Conservation (phyloP, 2,888 invertebrate genomes). For the Siphlonurus alternatus region DNA sequence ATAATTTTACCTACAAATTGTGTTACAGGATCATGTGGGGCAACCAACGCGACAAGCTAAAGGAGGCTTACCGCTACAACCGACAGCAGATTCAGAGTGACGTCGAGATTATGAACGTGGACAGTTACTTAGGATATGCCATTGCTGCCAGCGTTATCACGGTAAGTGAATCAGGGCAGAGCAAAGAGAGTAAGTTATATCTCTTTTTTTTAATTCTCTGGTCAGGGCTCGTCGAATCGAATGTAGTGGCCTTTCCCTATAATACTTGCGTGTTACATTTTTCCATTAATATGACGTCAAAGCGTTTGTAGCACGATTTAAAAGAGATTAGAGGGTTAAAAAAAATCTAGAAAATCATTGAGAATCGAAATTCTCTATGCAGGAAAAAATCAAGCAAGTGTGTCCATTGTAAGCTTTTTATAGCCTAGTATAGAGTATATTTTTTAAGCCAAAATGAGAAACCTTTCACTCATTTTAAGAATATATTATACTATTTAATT, state of each 20-base stretch:
- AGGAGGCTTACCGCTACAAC: slow-evolving; percentile 9
- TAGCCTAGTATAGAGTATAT: too few relatives aligned
- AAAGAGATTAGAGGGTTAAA: too few relatives aligned
- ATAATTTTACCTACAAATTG: too few relatives aligned
- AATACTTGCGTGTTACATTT: not conserved
- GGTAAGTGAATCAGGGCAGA: slow-evolving; percentile 19
- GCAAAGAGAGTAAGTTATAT: not conserved
- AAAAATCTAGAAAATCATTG: too few relatives aligned
- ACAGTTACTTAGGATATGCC: slow-evolving; percentile 35
- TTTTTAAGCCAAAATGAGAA: too few relatives aligned
- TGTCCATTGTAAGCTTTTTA: too few relatives aligned
- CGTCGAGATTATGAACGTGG: slow-evolving; percentile 22
- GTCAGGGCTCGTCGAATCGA: not conserved
- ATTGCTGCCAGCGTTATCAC: slow-evolving; percentile 41
- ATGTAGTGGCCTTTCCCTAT: not conserved
- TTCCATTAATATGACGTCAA: not conserved
- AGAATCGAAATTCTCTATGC: too few relatives aligned
- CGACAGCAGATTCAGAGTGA: slow-evolving; percentile 16
- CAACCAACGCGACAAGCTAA: slow-evolving; percentile 21
- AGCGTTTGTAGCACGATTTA: too few relatives aligned
- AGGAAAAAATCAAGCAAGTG: too few relatives aligned
- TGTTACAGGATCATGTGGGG: slow-evolving; percentile 29
- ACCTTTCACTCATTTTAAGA: too few relatives aligned
- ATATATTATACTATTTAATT: too few relatives aligned
- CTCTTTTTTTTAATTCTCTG: not conserved